Evolutionary conservation across 2,113 vertebrate genomes (phyloP), one percentile per base, ranked within the genome.

Genomic region (Macaca mulatta): DNA sequence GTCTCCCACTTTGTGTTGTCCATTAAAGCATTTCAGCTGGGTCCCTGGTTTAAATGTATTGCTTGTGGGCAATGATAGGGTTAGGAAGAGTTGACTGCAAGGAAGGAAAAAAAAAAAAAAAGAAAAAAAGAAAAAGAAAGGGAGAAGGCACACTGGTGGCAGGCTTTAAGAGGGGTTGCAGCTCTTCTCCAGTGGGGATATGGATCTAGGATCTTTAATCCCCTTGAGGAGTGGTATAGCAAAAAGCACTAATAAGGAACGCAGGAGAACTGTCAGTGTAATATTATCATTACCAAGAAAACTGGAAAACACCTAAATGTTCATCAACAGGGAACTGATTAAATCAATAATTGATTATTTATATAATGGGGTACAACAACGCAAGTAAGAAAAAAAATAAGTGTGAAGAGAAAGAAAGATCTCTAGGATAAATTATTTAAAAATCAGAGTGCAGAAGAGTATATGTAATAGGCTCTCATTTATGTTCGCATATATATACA

Each of bases 291-390:
- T 94, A 32, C 48, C 1, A 61, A 89, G 25, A 72, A 84, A 83
- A 22, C 30, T 3, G 6, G 48, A 89, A 89, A 67, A 64, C 48
- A 77, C 13, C 52, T 74, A 86, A 88, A 88, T 75, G 35, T 55
- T 75, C 32, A 70, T 89, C 86, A 94, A 61, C 5, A 64, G 78
- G 48, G 52, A 93, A 77, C 59, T 88, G 12, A 77, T 93, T 67
- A 94, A 94, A 81, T 96, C 77, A 94, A 55, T 78, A 95, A 92
- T 1, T 89, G 69, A 92, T 72, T 77, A 77, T 83, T 86, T 94
- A 94, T 59, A 85, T 50, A 95, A 72, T 38, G 40, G 78, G 52
- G 92, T 70, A 94, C 13, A 57, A 90, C 2, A 64, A 50, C 86
- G n/a, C 12, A 14, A 97, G 57, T 57, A 95, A 95, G 52, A 50